Conservation (phyloP, 2,113 vertebrate species). For the Larimichthys polyactis region DNA sequence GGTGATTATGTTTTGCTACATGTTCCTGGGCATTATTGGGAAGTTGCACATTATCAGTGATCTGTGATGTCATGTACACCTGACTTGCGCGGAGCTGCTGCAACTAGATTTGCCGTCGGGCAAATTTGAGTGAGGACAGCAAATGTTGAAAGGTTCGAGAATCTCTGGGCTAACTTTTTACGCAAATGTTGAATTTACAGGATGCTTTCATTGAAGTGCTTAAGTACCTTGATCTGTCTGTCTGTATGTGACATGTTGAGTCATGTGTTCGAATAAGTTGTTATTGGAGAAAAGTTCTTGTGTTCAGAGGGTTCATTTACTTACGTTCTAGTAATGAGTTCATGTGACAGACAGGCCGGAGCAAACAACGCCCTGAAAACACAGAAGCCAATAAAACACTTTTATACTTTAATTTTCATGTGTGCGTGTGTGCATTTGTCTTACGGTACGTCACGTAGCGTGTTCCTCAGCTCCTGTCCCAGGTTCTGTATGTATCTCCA, state of each 20-base stretch:
- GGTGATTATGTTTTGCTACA: too few species aligned
- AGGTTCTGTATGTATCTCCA: slow-evolving; percentile 96
- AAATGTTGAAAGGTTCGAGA: too few species aligned
- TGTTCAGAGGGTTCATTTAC: slow-evolving; percentile 57
- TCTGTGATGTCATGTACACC: too few species aligned
- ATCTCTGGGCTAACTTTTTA: not conserved
- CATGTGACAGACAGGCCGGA: slow-evolving; percentile 94
- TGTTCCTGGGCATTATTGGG: too few species aligned
- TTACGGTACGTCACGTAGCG: slow-evolving; percentile 92
- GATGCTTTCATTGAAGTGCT: not conserved
- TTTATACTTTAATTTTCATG: not conserved
- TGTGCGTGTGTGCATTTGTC: slow-evolving; percentile 37
- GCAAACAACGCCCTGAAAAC: slow-evolving; percentile 92
- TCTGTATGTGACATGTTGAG: not conserved
- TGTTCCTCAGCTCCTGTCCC: slow-evolving; percentile 91
- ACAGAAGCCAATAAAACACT: not conserved
- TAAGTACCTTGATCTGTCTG: not conserved
- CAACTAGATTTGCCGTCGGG: too few species aligned
- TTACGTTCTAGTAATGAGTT: slow-evolving; percentile 94
- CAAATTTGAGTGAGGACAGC: too few species aligned
- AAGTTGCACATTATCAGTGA: too few species aligned
- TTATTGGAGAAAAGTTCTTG: not conserved
- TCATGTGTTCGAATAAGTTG: not conserved
- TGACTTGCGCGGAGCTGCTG: too few species aligned
- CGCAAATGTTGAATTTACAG: not conserved